Conservation (phyloP, 2,888 invertebrate genomes). For the Oligia strigilis region DNA sequence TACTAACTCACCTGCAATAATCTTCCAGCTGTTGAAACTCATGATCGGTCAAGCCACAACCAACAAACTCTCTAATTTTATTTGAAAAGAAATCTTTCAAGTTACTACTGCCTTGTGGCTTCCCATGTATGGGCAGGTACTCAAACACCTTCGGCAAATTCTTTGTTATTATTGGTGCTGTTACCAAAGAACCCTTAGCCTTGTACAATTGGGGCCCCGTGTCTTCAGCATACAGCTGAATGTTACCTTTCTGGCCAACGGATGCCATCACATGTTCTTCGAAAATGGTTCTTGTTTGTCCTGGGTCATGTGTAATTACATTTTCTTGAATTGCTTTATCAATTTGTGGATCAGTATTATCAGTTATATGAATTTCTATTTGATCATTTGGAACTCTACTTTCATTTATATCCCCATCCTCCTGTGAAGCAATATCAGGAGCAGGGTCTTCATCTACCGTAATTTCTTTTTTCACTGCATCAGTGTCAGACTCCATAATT, state of each 20-base stretch:
- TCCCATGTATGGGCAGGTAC: slow-evolving; percentile 79
- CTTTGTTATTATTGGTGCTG: slow-evolving; percentile 76
- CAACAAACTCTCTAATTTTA: slow-evolving; percentile 80
- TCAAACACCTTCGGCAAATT: slow-evolving; percentile 79
- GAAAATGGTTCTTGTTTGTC: not conserved
- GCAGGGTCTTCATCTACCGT: not conserved
- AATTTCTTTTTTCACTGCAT: slow-evolving; percentile 14
- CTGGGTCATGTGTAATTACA: not conserved
- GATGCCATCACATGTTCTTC: slow-evolving; percentile 17
- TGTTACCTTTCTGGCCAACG: slow-evolving; percentile 37
- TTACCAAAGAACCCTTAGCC: slow-evolving; percentile 74
- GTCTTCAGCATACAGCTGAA: slow-evolving; percentile 72
- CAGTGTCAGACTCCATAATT: slow-evolving; percentile 20
- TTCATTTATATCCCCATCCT: not conserved
- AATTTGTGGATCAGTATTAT: not conserved
- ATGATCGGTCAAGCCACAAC: slow-evolving; percentile 78
- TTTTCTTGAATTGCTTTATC: not conserved
- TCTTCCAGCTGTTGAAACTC: slow-evolving; percentile 82
- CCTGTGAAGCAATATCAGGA: not conserved
- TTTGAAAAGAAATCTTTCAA: slow-evolving; percentile 71
- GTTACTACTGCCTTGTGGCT: slow-evolving; percentile 66
- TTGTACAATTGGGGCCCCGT: slow-evolving; percentile 77
- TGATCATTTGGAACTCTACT: not conserved
- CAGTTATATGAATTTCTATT: not conserved
- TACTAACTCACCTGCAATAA: slow-evolving; percentile 84